Base-by-base conservation (phyloP, 1,140 invertebrate genomes). In the Hypothenemus hampei region DNA sequence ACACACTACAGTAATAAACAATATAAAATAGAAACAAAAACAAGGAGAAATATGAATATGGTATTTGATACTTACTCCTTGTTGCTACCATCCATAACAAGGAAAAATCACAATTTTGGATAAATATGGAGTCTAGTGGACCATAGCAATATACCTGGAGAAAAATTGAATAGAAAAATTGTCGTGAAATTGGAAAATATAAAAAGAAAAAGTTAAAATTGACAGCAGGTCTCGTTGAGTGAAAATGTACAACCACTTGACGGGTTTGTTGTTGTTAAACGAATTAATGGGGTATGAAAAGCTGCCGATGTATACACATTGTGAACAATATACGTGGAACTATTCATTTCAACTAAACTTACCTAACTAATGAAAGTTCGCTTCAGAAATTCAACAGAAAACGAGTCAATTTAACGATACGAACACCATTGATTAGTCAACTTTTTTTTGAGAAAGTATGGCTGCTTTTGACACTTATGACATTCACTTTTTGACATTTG, bases 71-170 rank as follows among this genome's bases (percentile, higher is more conserved):
- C 51, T 54, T 54, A 54, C 51, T 54, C 40, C 51, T 54, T 54
- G 26, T 46, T 54, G 41, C 33, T 54, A 46, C 41, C 51, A 39
- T 54, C 43, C 51, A 54, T 54, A 54, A 54, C 51, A 54, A 46
- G 31, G 35, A 46, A 46, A 45, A 46, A 6, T n/a, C n/a, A n/a
- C 33, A 13, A 45, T 19, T 23, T 36, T 24, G 29, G 43, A 23
- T 10, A 24, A 15, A 10, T 43, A 19, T 16, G 41, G 31, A 11
- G 18, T 11, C 44, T 44, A 52, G 43, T 35, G 39, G 51, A 46
- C 41, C 51, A 54, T 54, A 46, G 33, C 22, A 18, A 33, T 3
- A 45, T 46, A 54, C 43, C 51, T 45, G 46, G 43, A 46, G 33
- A 54, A 54, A 54, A 10, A 15, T 16, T 10, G 13, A 29, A 24